phyloP scores from a whole-genome alignment of 35 echinoderm and acorn worm genomes.

The Ptychodera flava region DNA sequence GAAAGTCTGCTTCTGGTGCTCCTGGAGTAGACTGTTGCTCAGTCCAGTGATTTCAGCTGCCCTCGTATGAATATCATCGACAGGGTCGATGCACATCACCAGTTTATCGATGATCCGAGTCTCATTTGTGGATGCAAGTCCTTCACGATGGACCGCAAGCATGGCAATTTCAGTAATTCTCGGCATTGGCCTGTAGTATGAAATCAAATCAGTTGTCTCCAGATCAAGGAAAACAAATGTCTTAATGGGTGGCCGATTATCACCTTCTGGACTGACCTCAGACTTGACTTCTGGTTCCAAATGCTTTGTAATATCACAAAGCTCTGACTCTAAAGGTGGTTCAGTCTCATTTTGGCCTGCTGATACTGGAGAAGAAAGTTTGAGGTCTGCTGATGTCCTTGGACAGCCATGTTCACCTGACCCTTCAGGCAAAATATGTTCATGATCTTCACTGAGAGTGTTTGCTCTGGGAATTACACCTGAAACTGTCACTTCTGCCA shows the following conservation, averaged over 20 bases:
- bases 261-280: not conserved
- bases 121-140: not conserved
- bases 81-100: constrained; percentile 65
- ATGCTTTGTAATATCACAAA: no score
- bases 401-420: not conserved
- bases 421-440: not conserved
- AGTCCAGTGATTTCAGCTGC: constrained; percentile 38
- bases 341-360: not conserved
- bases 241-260: constrained; percentile 18
- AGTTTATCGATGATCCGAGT: constrained; percentile 66
- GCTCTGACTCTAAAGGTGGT: not conserved
- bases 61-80: constrained; percentile 23
- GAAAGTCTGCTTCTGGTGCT: constrained; percentile 32
- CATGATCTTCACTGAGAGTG: not conserved
- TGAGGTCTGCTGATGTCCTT: not conserved
- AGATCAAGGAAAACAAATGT: constrained; percentile 90
- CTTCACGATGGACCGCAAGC: constrained; percentile 67
- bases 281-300: not conserved
- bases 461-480: no score
- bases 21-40: constrained; percentile 41
- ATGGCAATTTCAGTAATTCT: constrained; percentile 84
- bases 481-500: no score
- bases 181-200: constrained; percentile 31
- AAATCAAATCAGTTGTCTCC: constrained; percentile 43
- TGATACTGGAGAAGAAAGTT: not conserved